Evolutionary conservation across 64 coral and sea anemone genomes (phyloP), one percentile per base, ranked within the genome.

Genomic region (Stichodactyla mertensii): DNA sequence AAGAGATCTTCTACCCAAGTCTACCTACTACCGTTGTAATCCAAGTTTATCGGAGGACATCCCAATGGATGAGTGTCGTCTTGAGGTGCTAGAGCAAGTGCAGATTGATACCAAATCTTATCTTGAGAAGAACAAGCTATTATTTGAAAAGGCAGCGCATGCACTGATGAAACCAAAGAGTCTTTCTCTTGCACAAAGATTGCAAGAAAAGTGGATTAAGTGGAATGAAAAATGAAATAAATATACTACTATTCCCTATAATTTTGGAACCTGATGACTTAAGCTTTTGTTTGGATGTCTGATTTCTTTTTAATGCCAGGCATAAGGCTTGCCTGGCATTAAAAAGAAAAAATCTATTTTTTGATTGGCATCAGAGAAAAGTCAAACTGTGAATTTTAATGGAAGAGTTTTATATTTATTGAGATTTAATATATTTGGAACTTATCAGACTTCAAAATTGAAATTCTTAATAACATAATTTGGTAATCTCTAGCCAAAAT

Each of bases 1-100:
- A 20, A 87, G 86, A 66, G 97, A 99, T 70, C 86, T 99, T 4
- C 86, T 99, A 45, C 97, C 97, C 12, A 92, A 88, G 57, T 51
- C 58, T 54, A 74, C 82, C 11, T 99, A 99, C 86, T 99, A 92
- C 64, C 82, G 97, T 15, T 93, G 89, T 22, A 99, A 99, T 12
- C 97, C 97, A 24, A 92, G 89, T 71, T 87, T 99, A 85, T 89
- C 90, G 52, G 83, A 84, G 13, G 93, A 99, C 62, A 84, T 99
- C 54, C 88, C 93, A 52, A 92, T 99, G 90, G 97, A 99, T n/a
- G 97, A 99, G 51, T 86, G 91, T 52, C 71, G 90, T 23, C 77
- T 78, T 2, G 93, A 95, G 64, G 91, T 92, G 51, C 62, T 99
- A 20, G 97, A 99, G 51, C 93, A 99, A 55, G 84, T 99, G 51